Conservation (phyloP, 2,113 vertebrate species). For the Balaeniceps rex region DNA sequence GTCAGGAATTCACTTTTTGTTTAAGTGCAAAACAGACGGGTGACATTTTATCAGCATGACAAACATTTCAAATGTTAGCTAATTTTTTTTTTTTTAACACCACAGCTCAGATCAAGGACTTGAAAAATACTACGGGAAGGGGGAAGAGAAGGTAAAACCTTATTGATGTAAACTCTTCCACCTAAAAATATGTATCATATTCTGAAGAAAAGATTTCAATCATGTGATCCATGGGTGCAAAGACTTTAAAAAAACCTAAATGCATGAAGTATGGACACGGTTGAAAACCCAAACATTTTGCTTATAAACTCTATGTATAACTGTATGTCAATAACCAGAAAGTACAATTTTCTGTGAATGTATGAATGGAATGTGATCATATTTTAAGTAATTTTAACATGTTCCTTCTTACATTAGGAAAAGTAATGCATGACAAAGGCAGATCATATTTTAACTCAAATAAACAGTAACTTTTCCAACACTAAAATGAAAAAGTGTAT, state of each 20-base stretch:
- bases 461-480: neutral
- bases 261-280: neutral
- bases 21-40: neutral
- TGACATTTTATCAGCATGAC: neutral
- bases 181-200: neutral
- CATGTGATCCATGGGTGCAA: neutral
- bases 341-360: neutral
- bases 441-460: neutral
- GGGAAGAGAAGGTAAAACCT: neutral
- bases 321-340: neutral
- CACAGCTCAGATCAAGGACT: neutral
- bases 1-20: neutral
- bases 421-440: neutral
- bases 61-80: neutral
- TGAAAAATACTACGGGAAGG: neutral
- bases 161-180: neutral
- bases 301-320: neutral
- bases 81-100: neutral
- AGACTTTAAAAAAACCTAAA: neutral
- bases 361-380: neutral
- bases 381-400: neutral
- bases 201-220: neutral
- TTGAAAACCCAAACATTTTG: neutral
- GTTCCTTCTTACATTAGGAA: neutral
- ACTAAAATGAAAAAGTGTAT: neutral